Conservation (phyloP, 2,797 vertebrate genomes). For the Euthynnus affinis region DNA sequence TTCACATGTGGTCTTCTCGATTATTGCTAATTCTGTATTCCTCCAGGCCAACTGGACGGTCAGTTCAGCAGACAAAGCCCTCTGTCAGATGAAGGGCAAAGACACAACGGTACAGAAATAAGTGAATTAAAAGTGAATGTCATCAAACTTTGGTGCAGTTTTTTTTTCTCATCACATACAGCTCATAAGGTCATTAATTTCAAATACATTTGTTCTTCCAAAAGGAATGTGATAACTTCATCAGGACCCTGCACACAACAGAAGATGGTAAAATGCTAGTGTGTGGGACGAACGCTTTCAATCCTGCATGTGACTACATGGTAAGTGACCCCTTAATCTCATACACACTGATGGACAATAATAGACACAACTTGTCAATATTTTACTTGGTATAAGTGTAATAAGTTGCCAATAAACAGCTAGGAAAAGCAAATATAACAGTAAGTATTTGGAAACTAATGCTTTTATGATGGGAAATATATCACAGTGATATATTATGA, state of each 20-base stretch:
- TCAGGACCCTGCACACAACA: slow-evolving; percentile 38
- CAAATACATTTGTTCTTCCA: not conserved
- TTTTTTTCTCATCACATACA: not conserved
- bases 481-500: not conserved
- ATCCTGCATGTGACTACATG: slow-evolving; percentile 43
- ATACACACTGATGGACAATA: not conserved
- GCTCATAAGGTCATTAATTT: accelerated
- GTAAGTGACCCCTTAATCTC: not conserved
- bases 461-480: too few species aligned
- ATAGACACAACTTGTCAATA: not conserved
- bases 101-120: slow-evolving; percentile 15
- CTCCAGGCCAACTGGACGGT: slow-evolving; percentile 33
- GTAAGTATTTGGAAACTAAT: too few species aligned
- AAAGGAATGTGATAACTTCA: slow-evolving; percentile 55
- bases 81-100: slow-evolving; percentile 42
- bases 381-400: too few species aligned
- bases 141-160: not conserved
- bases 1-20: not conserved
- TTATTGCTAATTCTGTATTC: not conserved
- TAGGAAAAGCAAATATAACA: too few species aligned
- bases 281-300: slow-evolving; percentile 50
- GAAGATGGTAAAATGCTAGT: slow-evolving; percentile 37
- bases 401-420: too few species aligned
- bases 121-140: not conserved
- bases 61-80: slow-evolving; percentile 21